phyloP scores from a whole-genome alignment of 2,888 invertebrate species.

The Eudemis profundana region DNA sequence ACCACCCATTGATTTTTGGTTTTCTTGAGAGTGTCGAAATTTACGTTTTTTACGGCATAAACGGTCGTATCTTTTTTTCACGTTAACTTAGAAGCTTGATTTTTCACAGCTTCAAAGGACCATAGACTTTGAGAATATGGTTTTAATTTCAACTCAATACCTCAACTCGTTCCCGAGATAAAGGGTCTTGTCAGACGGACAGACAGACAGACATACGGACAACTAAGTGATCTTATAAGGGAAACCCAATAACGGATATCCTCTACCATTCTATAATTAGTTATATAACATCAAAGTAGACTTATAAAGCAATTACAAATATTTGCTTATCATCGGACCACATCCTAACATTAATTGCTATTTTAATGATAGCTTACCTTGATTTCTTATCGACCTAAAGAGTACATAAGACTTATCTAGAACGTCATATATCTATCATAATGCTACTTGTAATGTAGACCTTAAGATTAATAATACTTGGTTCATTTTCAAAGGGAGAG shows the following conservation, averaged over 20 bases:
- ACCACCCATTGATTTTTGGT: no score
- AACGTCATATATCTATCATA: not conserved
- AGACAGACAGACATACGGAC: no score
- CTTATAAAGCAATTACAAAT: not conserved
- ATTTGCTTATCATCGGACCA: conserved; percentile 1
- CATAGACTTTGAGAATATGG: no score
- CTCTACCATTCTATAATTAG: not conserved
- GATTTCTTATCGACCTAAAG: conserved; percentile 10
- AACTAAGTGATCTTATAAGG: no score
- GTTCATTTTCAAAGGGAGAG: not conserved
- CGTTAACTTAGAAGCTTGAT: no score
- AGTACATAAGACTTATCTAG: not conserved
- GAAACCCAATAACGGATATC: not conserved
- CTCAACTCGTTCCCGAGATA: no score
- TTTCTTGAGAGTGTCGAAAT: no score
- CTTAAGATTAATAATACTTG: not conserved
- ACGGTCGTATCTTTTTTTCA: no score
- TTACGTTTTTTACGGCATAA: no score
- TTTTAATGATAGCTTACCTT: conserved; percentile 4
- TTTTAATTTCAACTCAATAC: no score
- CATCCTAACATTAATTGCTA: conserved; percentile 18
- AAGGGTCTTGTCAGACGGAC: no score
- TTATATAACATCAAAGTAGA: not conserved
- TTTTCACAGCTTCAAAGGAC: no score
- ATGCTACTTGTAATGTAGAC: not conserved